Evolutionary conservation across 2,113 vertebrate species (phyloP), one percentile per base, ranked within the genome.

Genomic region (Coryphaenoides rupestris): DNA sequence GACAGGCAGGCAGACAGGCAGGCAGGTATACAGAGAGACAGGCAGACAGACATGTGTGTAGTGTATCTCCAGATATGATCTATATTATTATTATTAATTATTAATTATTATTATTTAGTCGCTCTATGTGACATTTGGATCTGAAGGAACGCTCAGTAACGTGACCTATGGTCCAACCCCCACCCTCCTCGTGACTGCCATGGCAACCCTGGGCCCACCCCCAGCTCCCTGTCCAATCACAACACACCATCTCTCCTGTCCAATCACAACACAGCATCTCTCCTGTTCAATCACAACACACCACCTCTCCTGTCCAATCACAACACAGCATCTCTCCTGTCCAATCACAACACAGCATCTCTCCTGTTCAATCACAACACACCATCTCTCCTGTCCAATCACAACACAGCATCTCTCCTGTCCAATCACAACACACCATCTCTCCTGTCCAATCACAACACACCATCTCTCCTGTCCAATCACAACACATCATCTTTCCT

Each of bases 401-500:
- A 28, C 15, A 58, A 28, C 24, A 5, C 21, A 55, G 15, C 1
- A n/a, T n/a, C 4, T 61, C 60, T 63, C 60, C 3, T 40, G 33
- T 6, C 33, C 77, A n/a, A 69, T 78, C 79, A 64, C 80, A 82
- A 12, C 19, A 21, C 19, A 2, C 9, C 15, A 19, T 21, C 22
- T 28, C 6, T 10, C 2, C 22, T 13, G 55, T 17, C 22, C 55
- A 26, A 57, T 57, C 23, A 28, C 15, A 57, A 26, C 23, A 5
- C 21, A 4, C 63, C 21, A 4, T 62, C 60, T 63, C 60, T 23
- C 5, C 33, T 40, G 28, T 3, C 28, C 77, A n/a, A 69, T 78
- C 79, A 64, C 80, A 82, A 5, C 28, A 1, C 6, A 5, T 10
- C 28, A n/a, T n/a, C 10, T 9, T 33, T 3, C 2, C 28, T 33